Percentiles rank a stretch among this genome's conserved stretches.
Conservation (phyloP, 2,797 vertebrate genomes). For the Microchirus variegatus region DNA sequence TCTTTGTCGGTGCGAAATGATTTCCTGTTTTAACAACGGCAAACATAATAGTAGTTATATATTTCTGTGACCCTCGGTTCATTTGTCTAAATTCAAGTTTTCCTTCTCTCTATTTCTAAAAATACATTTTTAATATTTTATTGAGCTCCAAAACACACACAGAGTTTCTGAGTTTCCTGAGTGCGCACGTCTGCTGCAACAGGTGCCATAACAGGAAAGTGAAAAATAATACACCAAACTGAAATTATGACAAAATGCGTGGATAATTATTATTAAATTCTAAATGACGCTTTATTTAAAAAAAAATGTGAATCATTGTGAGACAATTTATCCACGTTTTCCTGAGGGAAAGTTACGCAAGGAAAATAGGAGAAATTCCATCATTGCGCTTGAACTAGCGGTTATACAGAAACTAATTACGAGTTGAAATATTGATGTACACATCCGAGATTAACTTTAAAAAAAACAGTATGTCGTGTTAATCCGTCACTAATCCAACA, state of each 20-base stretch:
- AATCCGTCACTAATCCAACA: background rate
- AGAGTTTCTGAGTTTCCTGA: background rate
- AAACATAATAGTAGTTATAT: constrained; percentile 1
- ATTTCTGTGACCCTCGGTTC: background rate
- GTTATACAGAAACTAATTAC: background rate
- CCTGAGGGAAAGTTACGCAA: constrained; percentile 40
- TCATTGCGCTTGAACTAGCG: constrained; percentile 30
- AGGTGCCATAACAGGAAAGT: constrained; percentile 62
- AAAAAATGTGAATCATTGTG: background rate
- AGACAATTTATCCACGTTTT: constrained; percentile 37
- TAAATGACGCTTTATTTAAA: background rate
- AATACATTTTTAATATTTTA: too few species aligned
- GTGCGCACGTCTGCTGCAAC: constrained; percentile 67
- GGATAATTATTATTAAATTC: background rate
- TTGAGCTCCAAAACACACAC: too few species aligned
- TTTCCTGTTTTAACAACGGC: constrained; percentile 51
- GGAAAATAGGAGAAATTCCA: constrained; percentile 61
- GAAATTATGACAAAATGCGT: background rate
- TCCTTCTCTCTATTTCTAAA: too few species aligned
- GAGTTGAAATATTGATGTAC: background rate
- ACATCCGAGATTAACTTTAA: background rate
- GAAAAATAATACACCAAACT: constrained; percentile 11
- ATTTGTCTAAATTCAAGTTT: background rate
- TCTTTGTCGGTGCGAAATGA: constrained; percentile 12
- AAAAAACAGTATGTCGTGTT: background rate